A percentile compares a stretch with the other conserved stretches of the same genome.
phyloP scores from a whole-genome alignment of 2,797 vertebrate genomes.

The Phataginus tetradactyla region DNA sequence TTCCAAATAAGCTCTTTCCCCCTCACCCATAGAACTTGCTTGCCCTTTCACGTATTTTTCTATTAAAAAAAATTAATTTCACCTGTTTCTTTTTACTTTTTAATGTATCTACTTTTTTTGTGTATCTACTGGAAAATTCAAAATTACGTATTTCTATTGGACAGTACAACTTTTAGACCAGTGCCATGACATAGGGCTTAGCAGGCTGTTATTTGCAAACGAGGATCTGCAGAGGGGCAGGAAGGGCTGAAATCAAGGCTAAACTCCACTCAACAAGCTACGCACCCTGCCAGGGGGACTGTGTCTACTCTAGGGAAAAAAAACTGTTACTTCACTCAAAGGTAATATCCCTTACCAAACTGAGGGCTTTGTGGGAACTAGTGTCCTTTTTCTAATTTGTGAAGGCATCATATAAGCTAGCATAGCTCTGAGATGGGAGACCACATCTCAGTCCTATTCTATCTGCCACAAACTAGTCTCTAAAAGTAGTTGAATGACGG shows the following conservation, averaged over 20 bases:
- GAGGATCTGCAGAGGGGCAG: not conserved
- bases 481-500: not conserved
- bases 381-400: not conserved
- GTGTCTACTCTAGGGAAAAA: not conserved
- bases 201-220: not conserved
- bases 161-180: not conserved
- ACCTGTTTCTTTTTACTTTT: not conserved
- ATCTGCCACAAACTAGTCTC: not conserved
- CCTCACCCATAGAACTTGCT: conserved; percentile 85
- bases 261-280: not conserved
- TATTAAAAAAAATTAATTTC: not conserved
- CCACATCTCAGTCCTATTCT: not conserved
- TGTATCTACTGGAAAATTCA: not conserved
- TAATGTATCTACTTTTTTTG: not conserved
- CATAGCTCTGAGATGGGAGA: not conserved
- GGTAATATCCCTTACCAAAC: not conserved
- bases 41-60: conserved; percentile 80
- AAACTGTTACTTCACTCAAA: not conserved
- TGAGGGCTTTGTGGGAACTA: not conserved
- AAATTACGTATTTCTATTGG: not conserved
- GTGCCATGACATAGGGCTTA: not conserved
- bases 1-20: conserved; percentile 65
- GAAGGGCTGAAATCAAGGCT: not conserved
- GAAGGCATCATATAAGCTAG: not conserved
- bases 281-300: not conserved